Evolutionary conservation across 2,113 vertebrate species (phyloP), one percentile per base, ranked within the genome.

Genomic region (Circaetus cinerascens): DNA sequence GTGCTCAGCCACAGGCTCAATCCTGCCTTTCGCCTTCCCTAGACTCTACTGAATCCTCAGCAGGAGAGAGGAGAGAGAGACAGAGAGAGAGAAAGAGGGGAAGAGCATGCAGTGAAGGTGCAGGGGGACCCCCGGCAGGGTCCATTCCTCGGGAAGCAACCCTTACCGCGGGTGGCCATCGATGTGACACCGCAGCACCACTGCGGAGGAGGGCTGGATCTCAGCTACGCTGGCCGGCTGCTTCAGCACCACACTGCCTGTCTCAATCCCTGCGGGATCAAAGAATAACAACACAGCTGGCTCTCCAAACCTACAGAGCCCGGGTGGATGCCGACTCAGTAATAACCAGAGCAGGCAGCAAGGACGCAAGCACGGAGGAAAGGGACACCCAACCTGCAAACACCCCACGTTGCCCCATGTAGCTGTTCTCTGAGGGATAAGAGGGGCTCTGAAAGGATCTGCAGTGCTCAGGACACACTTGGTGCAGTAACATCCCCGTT

Each of bases 141-240:
- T 83, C 94, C 46, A 1, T 66, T 96, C 92, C 81, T 76, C 4
- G 1, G 87, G 53, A 88, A 78, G 71, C 77, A 75, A 72, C 86
- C 76, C 99, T 99, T 98, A 99, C 99, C 99, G 99, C 14, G 99
- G 99, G 96, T 99, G 99, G 90, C 99, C 99, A 2, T 99, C 99
- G 25, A 99, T 99, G 89, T 99, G 98, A 94, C 99, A 99, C 50
- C 98, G 99, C 85, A 99, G 96, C 0, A 98, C 98, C 96, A 99
- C 98, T 29, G 98, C 97, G 12, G 98, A 97, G 67, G 99, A 99
- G 51, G 99, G 99, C 97, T 99, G 98, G 93, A 99, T 99, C 84
- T 99, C 99, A 8, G 97, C 98, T 92, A 98, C 63, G 13, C 97
- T 98, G 80, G 93, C 93, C 1, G 99, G 99, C 59, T 99, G 98